Evolutionary conservation across 2,797 vertebrate species (phyloP), one percentile per base, ranked within the genome.

Genomic region (Synaphobranchus kaupii): DNA sequence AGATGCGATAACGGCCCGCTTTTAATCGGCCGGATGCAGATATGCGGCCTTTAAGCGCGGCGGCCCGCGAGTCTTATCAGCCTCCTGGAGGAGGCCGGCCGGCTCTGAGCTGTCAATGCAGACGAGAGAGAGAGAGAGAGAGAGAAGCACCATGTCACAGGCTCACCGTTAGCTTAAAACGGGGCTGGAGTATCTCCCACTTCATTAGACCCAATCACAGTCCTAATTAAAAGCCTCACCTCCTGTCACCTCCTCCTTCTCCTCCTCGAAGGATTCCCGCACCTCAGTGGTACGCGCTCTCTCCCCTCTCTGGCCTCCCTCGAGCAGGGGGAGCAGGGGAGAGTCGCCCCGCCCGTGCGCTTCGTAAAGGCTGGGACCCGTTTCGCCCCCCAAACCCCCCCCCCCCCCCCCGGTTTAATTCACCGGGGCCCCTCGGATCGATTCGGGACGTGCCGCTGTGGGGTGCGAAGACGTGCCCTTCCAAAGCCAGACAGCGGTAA

Each of bases 161-260:
- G 22, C 73, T 78, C 1, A 2, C 73, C 4, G 15, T 17, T 0
- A 20, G 39, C 73, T 78, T 44, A 78, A 85, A 39, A n/a, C 12
- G 2, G 83, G 1, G 83, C 83, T 71, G 47, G 7, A 66, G 56
- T 25, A 22, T 88, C 91, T 92, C 39, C 87, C 83, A 82, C 85
- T 87, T 90, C 84, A 52, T 91, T 89, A 89, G 80, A 50, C 68
- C 85, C 86, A 73, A 56, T 31, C 78, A 85, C 84, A 86, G 66
- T 56, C 88, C 88, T 80, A 83, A 91, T 88, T 89, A 86, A 88
- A 44, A 54, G 87, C 80, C 83, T 87, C 85, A 82, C 84, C 76
- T 39, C 10, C 28, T 56, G n/a, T 54, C 50, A 44, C 82, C 31
- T 84, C 15, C 82, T 4, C 22, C 56, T 10, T n/a, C 31, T 84